Percentiles rank a stretch among this genome's conserved stretches.
These are phyloP conservation scores for Tor tambroides DNA, from an alignment of 2,113 vertebrate species.

Conservation along the genomic window DNA sequence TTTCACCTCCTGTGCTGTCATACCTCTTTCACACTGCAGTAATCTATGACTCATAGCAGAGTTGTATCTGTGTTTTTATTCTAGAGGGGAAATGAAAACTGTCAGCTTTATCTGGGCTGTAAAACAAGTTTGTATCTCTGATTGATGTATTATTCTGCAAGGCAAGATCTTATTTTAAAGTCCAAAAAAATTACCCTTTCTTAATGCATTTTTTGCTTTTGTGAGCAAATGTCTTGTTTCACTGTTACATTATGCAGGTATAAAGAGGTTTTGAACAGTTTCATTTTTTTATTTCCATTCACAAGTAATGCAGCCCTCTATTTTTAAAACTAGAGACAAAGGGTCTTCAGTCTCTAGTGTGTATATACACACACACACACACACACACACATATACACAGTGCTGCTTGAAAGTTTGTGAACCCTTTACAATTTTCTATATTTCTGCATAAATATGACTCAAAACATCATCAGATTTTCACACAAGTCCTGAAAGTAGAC, in stretches of 20 bases:
- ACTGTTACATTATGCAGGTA: neutral
- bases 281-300: neutral
- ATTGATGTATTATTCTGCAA: neutral
- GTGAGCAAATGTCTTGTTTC: neutral
- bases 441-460: too few species aligned
- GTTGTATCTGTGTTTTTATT: slow-evolving; percentile 35
- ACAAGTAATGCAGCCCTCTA: too few species aligned
- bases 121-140: neutral
- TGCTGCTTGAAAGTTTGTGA: too few species aligned
- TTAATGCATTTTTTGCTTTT: neutral
- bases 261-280: neutral
- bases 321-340: too few species aligned
- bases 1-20: neutral
- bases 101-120: neutral
- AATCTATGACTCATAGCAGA: slow-evolving; percentile 39
- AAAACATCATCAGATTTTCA: too few species aligned
- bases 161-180: neutral
- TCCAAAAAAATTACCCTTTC: neutral
- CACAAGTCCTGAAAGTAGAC: too few species aligned
- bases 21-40: slow-evolving; percentile 27
- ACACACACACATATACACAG: too few species aligned
- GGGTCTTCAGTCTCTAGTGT: too few species aligned
- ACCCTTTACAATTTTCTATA: too few species aligned
- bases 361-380: too few species aligned
- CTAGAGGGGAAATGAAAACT: neutral